Evolutionary conservation across 37 sponge, comb jelly and placozoan genomes (phyloP).

Genomic region (Ephydatia muelleri): DNA sequence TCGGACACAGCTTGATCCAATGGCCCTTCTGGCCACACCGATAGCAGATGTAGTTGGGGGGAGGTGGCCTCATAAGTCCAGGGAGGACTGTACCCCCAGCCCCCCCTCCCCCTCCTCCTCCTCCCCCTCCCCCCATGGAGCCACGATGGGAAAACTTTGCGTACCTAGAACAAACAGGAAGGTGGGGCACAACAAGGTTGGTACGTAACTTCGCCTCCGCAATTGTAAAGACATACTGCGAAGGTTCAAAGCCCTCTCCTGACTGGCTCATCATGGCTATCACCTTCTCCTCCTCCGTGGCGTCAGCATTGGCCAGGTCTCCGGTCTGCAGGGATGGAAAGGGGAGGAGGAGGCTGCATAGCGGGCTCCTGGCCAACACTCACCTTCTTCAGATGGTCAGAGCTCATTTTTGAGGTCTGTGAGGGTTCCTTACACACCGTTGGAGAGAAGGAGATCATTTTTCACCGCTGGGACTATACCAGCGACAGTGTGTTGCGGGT

Average conservation of each 20-base stretch:
- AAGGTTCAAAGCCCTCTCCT: conserved; percentile 65
- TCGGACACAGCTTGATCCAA: conserved; percentile 89
- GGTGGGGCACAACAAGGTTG: too few species aligned
- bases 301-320: conserved; percentile 75
- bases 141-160: conserved; percentile 21
- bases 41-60: conserved; percentile 84
- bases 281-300: conserved; percentile 90
- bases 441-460: background rate
- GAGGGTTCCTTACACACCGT: background rate
- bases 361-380: background rate
- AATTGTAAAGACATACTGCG: conserved; percentile 49
- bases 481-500: background rate
- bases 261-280: conserved; percentile 88
- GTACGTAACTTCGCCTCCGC: too few species aligned
- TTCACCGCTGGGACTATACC: background rate
- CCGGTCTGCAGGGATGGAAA: conserved; percentile 48
- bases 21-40: conserved; percentile 89
- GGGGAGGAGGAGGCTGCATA: background rate
- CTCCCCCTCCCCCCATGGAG: conserved; percentile 5
- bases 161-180: conserved; percentile 20
- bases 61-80: conserved; percentile 47
- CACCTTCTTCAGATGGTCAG: background rate
- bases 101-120: conserved; percentile 13
- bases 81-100: background rate
- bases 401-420: background rate